Evolutionary conservation across 2,888 invertebrate species (phyloP), one percentile per base, ranked within the genome.

Genomic region (Xestobium rufovillosum): DNA sequence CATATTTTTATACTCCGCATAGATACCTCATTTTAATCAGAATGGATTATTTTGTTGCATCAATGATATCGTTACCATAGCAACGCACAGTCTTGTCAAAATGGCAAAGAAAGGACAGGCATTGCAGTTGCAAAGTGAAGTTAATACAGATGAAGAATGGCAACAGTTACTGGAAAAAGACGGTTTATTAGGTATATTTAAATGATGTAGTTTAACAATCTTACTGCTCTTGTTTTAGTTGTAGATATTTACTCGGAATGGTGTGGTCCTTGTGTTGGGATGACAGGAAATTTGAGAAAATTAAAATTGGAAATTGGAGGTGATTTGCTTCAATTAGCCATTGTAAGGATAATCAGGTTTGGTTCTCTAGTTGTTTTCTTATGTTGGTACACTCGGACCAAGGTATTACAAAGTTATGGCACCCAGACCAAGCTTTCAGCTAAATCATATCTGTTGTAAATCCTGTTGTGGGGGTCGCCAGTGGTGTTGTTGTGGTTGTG

Each of bases 171-270:
- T 91, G 27, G 69, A 76, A 31, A 76, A 77, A 49, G 78, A 81
- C 40, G 92, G 91, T 45, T 66, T 91, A 9, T 67, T 86, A 41
- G 80, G 88, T 84, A 55, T 62, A 68, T 60, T 10, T 14, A 34
- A 17, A 14, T 27, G 3, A 30, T 23, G 19, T 10, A 36, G 28
- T 30, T 14, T 14, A 26, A 28, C 34, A 3, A 3, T 14, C 14
- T 26, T 15, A 26, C 23, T 15, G 11, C 14, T 6, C 17, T 35
- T 38, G 31, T 45, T 48, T 55, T 60, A 82, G 85, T 94, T 41
- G 72, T 89, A 39, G 92, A 94, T 60, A 76, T 92, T 9, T 92
- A 85, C 63, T 83, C 90, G 4, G 86, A 85, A 43, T 94, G 92
- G 92, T 85, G 88, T 57, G 92, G 92, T 0, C 90, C 91, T 0